Evolutionary conservation across 2,113 vertebrate species (phyloP).

Genomic region (Bufo bufo): DNA sequence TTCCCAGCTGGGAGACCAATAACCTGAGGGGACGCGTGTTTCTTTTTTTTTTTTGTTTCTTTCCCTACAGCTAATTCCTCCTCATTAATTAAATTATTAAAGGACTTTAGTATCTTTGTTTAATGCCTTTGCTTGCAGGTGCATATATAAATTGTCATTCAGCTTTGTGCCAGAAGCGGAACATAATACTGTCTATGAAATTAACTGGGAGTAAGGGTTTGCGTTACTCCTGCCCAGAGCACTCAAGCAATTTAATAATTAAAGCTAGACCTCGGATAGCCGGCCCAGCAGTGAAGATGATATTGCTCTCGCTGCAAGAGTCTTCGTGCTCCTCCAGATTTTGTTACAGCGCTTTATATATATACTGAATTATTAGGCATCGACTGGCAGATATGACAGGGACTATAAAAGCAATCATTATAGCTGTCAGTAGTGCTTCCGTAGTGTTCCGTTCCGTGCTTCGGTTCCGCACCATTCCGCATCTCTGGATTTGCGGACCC

Average conservation of each 20-base stretch:
- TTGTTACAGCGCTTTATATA: conserved; percentile 17
- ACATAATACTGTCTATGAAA: conserved; percentile 55
- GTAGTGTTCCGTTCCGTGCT: no score
- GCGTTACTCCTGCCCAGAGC: conserved; percentile 50
- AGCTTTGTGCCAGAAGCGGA: conserved; percentile 42
- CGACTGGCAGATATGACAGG: neutral
- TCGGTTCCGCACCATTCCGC: no score
- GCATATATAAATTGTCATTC: conserved; percentile 53
- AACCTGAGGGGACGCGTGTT: conserved; percentile 42
- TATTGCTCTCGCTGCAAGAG: conserved; percentile 39
- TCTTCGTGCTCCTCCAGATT: conserved; percentile 30
- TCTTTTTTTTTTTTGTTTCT: conserved; percentile 40
- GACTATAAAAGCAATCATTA: neutral
- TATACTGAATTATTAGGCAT: neutral
- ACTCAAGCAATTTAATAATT: conserved; percentile 53
- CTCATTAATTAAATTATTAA: conserved; percentile 59
- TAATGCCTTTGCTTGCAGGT: conserved; percentile 49
- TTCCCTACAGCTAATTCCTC: conserved; percentile 47
- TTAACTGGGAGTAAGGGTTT: conserved; percentile 51
- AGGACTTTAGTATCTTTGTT: conserved; percentile 53
- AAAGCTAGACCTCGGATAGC: conserved; percentile 40
- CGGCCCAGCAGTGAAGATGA: conserved; percentile 35
- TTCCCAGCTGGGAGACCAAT: conserved; percentile 50
- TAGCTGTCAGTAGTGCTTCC: no score
- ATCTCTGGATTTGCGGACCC: no score